Conservation (phyloP, 2,888 invertebrate genomes). For the Oscheius sp. region DNA sequence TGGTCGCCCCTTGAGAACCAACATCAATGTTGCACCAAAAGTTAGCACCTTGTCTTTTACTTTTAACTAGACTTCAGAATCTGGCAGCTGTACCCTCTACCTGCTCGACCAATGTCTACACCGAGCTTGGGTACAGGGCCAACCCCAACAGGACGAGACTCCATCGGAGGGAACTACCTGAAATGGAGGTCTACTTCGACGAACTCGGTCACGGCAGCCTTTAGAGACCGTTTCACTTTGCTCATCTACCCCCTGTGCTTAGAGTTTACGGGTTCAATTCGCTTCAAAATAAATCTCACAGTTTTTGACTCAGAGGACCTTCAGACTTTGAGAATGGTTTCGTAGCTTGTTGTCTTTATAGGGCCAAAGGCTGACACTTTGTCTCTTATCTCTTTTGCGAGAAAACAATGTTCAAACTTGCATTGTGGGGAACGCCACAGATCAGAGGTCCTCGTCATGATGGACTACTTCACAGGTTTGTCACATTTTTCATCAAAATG, state of each 20-base stretch:
- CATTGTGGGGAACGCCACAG: too few relatives aligned
- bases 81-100: conserved; percentile 32
- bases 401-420: too few relatives aligned
- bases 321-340: too few relatives aligned
- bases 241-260: conserved; percentile 20
- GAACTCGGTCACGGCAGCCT: neutral
- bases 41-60: conserved; percentile 27
- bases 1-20: conserved; percentile 92
- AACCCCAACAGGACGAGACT: conserved; percentile 52
- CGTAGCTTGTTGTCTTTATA: too few relatives aligned
- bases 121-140: conserved; percentile 71
- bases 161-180: neutral
- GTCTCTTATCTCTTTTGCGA: too few relatives aligned
- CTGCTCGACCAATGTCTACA: conserved; percentile 68
- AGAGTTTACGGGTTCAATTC: conserved; percentile 12
- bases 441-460: too few relatives aligned
- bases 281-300: neutral
- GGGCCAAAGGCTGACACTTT: too few relatives aligned
- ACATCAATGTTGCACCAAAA: conserved; percentile 84
- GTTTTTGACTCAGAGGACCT: neutral
- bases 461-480: too few relatives aligned
- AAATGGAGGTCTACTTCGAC: conserved; percentile 10
- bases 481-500: too few relatives aligned
- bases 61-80: neutral
- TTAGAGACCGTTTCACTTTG: neutral